Evolutionary conservation across 1,140 invertebrate species (phyloP).

Genomic region (Zaprionus nigranus): DNA sequence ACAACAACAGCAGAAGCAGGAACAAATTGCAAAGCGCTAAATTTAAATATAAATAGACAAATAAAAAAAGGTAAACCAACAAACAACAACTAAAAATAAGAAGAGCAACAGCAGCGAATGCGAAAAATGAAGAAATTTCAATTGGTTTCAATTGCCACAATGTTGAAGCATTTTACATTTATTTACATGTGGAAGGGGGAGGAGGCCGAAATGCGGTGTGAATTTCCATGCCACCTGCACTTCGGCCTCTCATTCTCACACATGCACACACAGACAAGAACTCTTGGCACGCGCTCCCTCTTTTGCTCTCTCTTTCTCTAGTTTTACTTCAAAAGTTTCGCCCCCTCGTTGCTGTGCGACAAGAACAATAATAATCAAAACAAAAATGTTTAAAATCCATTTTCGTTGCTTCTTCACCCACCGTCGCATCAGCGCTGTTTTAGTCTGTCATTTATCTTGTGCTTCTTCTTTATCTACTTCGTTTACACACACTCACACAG

Average conservation of each 20-base stretch:
- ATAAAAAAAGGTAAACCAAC: conserved; percentile 27
- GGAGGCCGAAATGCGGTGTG: conserved; percentile 15
- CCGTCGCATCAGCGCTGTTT: conserved; percentile 62
- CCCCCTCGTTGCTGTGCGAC: conserved; percentile 54
- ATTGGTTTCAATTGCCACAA: conserved; percentile 74
- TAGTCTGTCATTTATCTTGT: conserved; percentile 77
- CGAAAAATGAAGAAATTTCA: conserved; percentile 58
- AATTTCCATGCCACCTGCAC: conserved; percentile 47
- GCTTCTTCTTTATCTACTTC: conserved; percentile 61
- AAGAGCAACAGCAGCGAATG: conserved; percentile 11
- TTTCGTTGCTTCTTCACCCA: conserved; percentile 75
- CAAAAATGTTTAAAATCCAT: conserved; percentile 83
- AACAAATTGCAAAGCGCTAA: conserved; percentile 9
- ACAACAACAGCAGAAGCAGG: conserved; percentile 39
- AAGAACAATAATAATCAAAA: conserved; percentile 83
- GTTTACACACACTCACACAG: conserved; percentile 18
- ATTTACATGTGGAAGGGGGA: conserved; percentile 37
- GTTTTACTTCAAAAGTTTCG: conserved; percentile 59
- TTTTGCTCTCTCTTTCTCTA: conserved; percentile 32
- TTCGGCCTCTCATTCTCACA: conserved; percentile 37
- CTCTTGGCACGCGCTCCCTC: conserved; percentile 3
- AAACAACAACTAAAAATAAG: conserved; percentile 46
- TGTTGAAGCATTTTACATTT: conserved; percentile 65
- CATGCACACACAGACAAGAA: not conserved
- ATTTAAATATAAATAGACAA: conserved; percentile 12